These are phyloP conservation scores for Ctenochaetus hawaiiensis DNA, from an alignment of 2,797 vertebrate genomes.

Conservation along the genomic window DNA sequence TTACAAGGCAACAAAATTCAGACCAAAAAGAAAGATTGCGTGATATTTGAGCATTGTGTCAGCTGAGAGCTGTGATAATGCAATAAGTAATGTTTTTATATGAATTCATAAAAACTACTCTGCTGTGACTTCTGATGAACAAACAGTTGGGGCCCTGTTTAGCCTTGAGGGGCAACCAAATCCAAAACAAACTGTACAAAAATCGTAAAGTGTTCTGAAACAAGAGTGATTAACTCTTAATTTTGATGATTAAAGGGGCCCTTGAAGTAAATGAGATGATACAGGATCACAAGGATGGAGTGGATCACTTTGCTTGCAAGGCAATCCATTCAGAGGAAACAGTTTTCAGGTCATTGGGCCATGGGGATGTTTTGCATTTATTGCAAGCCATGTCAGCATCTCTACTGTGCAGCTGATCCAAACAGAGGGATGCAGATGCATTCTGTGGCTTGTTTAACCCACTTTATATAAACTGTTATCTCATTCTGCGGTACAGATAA, in stretches of 20 bases:
- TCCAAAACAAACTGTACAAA: slow-evolving; percentile 16
- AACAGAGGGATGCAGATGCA: slow-evolving; percentile 48
- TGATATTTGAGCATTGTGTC: neutral
- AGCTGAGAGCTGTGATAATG: neutral
- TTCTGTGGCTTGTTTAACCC: slow-evolving; percentile 55
- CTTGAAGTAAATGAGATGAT: slow-evolving; percentile 38
- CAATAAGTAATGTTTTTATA: neutral
- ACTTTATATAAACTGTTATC: slow-evolving; percentile 36
- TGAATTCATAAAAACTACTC: neutral
- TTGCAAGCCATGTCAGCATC: slow-evolving; percentile 60
- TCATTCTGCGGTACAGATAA: slow-evolving; percentile 25
- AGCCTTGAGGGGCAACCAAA: neutral
- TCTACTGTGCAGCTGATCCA: slow-evolving; percentile 57
- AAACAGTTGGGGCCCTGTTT: neutral
- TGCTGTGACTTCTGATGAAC: neutral
- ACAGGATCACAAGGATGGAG: slow-evolving; percentile 21
- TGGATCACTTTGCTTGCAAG: slow-evolving; percentile 38
- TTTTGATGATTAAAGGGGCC: slow-evolving; percentile 24
- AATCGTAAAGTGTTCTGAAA: slow-evolving; percentile 16
- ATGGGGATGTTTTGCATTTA: slow-evolving; percentile 65
- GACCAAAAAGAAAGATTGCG: neutral
- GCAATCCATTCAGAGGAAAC: slow-evolving; percentile 64
- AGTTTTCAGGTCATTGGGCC: slow-evolving; percentile 70
- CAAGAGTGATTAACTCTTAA: neutral
- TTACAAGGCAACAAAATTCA: neutral